These are phyloP conservation scores for Metaphire vulgaris DNA, from an alignment of 1,140 invertebrate genomes.

Conservation along the genomic window DNA sequence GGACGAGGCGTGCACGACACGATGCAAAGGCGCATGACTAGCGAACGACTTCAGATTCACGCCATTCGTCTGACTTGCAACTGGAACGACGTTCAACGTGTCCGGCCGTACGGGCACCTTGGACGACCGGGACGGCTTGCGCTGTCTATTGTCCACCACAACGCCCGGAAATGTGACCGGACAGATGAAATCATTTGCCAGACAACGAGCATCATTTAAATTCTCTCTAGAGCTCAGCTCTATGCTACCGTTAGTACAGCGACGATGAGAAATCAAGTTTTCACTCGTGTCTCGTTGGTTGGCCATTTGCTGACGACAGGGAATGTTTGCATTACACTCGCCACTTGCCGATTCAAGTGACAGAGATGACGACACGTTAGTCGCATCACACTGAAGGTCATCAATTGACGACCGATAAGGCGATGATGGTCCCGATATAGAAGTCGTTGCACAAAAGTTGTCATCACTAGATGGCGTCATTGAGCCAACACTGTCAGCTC, in stretches of 20 bases:
- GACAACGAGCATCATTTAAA: neutral
- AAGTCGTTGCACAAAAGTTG: slow-evolving; percentile 6
- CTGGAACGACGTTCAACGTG: neutral
- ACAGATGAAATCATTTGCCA: no score
- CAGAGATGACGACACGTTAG: neutral
- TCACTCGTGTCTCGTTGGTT: neutral
- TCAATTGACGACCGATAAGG: neutral
- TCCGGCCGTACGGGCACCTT: neutral
- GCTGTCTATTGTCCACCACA: neutral
- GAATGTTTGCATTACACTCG: neutral
- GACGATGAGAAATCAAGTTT: neutral
- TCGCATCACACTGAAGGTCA: neutral
- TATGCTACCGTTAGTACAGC: neutral
- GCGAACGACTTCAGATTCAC: neutral
- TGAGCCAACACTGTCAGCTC: slow-evolving; percentile 17
- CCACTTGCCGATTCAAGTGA: neutral
- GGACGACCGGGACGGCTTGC: neutral
- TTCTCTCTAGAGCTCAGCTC: neutral
- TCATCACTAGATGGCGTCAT: slow-evolving; percentile 31
- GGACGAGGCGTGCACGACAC: neutral
- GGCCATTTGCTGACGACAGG: neutral
- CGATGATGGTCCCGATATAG: neutral
- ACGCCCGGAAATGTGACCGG: no score
- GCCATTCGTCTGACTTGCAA: neutral
- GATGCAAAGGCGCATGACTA: neutral